Conservation (phyloP, 2,797 vertebrate genomes). For the Phylloscopus collybita region DNA sequence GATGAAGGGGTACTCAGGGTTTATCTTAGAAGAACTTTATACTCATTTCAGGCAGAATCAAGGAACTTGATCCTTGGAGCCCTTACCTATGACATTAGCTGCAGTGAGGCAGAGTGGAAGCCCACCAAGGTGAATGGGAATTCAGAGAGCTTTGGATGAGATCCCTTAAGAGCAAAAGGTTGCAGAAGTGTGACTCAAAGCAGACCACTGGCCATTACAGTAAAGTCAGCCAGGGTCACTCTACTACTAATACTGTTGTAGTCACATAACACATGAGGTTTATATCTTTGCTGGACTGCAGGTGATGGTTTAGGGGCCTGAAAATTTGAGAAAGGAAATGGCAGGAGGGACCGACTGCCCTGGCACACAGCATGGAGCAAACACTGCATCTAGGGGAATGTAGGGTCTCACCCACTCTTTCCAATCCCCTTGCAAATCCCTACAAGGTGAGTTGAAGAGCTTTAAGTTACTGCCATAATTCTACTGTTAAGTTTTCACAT, state of each 20-base stretch:
- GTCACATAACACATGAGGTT: rapidly evolving
- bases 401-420: neutral
- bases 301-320: neutral
- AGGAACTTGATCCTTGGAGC: neutral
- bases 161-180: rapidly evolving
- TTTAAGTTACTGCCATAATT: neutral
- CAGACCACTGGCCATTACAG: neutral
- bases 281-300: neutral
- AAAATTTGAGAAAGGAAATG: neutral
- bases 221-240: neutral
- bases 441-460: neutral
- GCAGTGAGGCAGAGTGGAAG: neutral
- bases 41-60: neutral
- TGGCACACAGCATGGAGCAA: rapidly evolving
- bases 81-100: neutral
- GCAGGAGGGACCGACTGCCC: neutral
- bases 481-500: neutral
- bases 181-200: neutral
- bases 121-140: neutral
- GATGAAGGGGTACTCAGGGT: neutral
- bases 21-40: neutral
- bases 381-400: neutral
- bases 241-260: neutral
- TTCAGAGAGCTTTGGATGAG: neutral
- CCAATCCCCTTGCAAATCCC: neutral